These are phyloP conservation scores for Papilio machaon DNA, from an alignment of 1,140 invertebrate species.

Conservation along the genomic window DNA sequence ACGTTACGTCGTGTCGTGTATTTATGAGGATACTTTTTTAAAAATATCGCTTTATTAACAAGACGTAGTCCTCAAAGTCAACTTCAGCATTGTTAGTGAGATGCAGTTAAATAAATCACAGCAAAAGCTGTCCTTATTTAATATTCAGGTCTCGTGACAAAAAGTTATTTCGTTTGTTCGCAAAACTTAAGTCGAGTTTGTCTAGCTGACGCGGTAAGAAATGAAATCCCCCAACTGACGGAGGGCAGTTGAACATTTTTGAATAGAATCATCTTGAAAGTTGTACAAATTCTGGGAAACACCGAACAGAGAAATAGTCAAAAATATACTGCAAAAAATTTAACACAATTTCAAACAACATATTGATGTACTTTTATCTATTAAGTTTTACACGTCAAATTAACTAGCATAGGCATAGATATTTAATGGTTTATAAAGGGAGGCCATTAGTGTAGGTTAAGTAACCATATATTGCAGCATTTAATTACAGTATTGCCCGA, in stretches of 20 bases:
- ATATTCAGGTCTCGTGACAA: constrained; percentile 16
- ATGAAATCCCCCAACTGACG: neutral
- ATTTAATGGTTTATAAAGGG: no score
- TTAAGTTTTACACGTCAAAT: no score
- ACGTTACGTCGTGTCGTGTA: no score
- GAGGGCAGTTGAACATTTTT: neutral
- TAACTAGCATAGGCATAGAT: no score
- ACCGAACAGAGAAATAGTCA: neutral
- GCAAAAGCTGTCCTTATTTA: constrained; percentile 2
- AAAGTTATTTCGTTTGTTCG: constrained; percentile 19
- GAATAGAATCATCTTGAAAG: neutral
- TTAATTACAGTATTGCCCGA: no score
- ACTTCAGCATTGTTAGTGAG: constrained; percentile 1
- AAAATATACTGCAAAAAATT: no score
- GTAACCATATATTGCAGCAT: no score
- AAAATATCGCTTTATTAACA: neutral
- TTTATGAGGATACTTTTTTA: neutral
- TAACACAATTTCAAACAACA: no score
- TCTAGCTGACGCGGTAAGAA: constrained; percentile 16
- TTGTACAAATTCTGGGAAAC: neutral
- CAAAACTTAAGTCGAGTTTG: constrained; percentile 6
- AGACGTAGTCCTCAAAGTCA: neutral
- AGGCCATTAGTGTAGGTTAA: no score
- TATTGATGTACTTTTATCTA: no score
- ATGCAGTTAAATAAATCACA: constrained; percentile 25